Conservation (phyloP, 2,888 invertebrate genomes). For the Diachrysia chrysitis region DNA sequence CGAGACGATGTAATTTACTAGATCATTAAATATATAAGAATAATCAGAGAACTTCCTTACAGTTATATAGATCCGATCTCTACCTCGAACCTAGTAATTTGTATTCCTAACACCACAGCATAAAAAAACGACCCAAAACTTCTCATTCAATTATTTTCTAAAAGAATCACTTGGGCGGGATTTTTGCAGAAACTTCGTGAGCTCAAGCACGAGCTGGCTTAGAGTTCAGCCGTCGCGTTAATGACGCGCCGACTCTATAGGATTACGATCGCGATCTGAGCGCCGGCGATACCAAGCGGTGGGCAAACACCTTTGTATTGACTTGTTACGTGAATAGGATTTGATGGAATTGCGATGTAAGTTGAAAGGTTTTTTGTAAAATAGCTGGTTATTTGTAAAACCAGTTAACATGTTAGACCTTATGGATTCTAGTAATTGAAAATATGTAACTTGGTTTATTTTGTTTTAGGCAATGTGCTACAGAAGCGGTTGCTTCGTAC, state of each 20-base stretch:
- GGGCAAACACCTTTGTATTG: conserved; percentile 21
- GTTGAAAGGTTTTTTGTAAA: too few relatives aligned
- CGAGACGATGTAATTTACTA: too few relatives aligned
- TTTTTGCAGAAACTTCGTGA: conserved; percentile 22
- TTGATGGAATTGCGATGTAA: too few relatives aligned
- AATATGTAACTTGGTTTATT: too few relatives aligned
- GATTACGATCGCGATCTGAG: conserved; percentile 22
- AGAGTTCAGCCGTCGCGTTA: conserved; percentile 35
- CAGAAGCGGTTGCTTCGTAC: too few relatives aligned
- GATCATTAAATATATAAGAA: too few relatives aligned
- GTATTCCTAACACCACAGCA: conserved; percentile 3
- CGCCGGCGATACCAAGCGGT: conserved; percentile 13
- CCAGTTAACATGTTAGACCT: too few relatives aligned
- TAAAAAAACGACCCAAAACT: conserved; percentile 6
- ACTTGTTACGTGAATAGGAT: not conserved
- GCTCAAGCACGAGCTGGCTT: conserved; percentile 7
- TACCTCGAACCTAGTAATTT: conserved; percentile 2
- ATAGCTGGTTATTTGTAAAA: too few relatives aligned
- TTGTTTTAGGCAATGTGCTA: too few relatives aligned
- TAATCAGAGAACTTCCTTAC: not conserved
- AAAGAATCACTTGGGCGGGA: conserved; percentile 21
- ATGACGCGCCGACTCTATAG: conserved; percentile 32
- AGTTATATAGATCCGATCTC: not conserved
- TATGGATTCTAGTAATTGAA: too few relatives aligned
- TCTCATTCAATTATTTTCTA: conserved; percentile 10